Conservation (phyloP, 1,140 invertebrate genomes). For the Brachionus calyciflorus region DNA sequence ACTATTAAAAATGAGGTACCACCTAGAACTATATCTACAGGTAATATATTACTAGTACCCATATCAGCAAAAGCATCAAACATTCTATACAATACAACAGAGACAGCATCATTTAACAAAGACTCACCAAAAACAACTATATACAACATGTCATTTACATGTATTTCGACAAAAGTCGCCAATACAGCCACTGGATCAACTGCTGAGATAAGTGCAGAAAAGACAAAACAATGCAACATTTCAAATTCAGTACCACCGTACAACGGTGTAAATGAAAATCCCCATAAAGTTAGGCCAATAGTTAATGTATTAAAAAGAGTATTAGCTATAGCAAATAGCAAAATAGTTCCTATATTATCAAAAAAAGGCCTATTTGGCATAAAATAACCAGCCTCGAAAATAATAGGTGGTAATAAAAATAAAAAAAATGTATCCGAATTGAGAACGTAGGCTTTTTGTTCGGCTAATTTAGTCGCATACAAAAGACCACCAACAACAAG, state of each 20-base stretch:
- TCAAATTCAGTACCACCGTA: slow-evolving; percentile 44
- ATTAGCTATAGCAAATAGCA: slow-evolving; percentile 57
- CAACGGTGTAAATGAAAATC: slow-evolving; percentile 14
- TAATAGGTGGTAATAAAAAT: slow-evolving; percentile 59
- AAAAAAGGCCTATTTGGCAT: slow-evolving; percentile 59
- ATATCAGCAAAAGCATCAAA: slow-evolving; percentile 59
- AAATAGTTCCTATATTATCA: slow-evolving; percentile 59
- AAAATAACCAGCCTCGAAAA: slow-evolving; percentile 60
- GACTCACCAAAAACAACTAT: slow-evolving; percentile 99
- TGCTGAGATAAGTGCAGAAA: slow-evolving; percentile 58
- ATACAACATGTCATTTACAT: slow-evolving; percentile 94
- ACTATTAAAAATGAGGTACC: slow-evolving; percentile 86
- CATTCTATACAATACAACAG: slow-evolving; percentile 61
- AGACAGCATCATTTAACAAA: slow-evolving; percentile 74
- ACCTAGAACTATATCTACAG: slow-evolving; percentile 73
- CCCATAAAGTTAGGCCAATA: slow-evolving; percentile 50
- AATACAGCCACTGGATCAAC: slow-evolving; percentile 68
- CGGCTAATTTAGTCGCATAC: slow-evolving; percentile 48
- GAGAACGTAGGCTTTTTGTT: slow-evolving; percentile 52
- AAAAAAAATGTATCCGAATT: slow-evolving; percentile 59
- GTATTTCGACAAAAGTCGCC: slow-evolving; percentile 97
- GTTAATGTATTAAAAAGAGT: slow-evolving; percentile 50
- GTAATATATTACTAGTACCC: slow-evolving; percentile 53
- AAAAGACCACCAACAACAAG: slow-evolving; percentile 72
- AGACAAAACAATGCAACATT: slow-evolving; percentile 68